Evolutionary conservation across 2,888 invertebrate species (phyloP).

Genomic region (Blomia tropicalis): DNA sequence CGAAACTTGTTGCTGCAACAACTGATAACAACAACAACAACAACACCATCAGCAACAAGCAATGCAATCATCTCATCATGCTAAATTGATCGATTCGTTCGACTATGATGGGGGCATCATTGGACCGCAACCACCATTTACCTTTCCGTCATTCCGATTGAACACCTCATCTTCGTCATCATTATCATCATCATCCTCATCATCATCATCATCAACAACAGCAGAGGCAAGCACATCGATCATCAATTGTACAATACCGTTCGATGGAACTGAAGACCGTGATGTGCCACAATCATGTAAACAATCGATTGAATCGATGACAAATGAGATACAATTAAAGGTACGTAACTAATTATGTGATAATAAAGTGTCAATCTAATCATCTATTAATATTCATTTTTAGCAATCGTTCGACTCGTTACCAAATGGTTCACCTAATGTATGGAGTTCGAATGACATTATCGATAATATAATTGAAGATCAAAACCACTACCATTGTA

Average conservation of each 20-base stretch:
- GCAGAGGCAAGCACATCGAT: too few species aligned
- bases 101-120: neutral
- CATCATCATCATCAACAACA: too few species aligned
- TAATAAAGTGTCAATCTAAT: too few species aligned
- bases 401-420: neutral
- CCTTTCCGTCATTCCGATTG: too few species aligned
- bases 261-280: too few species aligned
- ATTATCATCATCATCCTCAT: too few species aligned
- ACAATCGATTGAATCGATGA: neutral
- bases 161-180: neutral
- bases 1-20: conserved; percentile 9
- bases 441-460: neutral
- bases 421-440: neutral
- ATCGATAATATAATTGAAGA: neutral
- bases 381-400: too few species aligned
- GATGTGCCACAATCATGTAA: too few species aligned
- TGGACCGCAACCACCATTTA: too few species aligned
- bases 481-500: neutral
- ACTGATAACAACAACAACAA: neutral
- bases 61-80: neutral
- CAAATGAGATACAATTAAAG: too few species aligned
- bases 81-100: too few species aligned
- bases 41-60: neutral
- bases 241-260: neutral
- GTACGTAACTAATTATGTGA: too few species aligned